A percentile compares a stretch with the other conserved stretches of the same genome.
Conservation (phyloP, 2,888 invertebrate genomes). For the Agonopterix alstromeriana region DNA sequence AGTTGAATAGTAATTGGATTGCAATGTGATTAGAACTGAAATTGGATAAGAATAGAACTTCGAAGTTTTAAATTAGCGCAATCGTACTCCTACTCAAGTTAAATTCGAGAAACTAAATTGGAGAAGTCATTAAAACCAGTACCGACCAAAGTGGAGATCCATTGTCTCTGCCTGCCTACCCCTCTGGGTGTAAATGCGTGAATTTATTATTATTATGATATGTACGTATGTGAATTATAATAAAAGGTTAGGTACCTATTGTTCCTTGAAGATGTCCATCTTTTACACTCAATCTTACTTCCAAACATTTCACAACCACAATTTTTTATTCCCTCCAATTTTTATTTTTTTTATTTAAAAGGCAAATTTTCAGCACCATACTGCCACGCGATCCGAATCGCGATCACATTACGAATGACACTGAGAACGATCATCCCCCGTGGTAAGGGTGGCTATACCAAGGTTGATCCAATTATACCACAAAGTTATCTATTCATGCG, state of each 20-base stretch:
- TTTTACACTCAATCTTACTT: constrained; percentile 75
- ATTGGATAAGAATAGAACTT: too few relatives aligned
- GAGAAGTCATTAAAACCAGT: too few relatives aligned
- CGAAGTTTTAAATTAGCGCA: too few relatives aligned
- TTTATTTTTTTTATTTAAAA: constrained; percentile 3
- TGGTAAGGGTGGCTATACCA: constrained; percentile 62
- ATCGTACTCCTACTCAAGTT: too few relatives aligned
- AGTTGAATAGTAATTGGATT: too few relatives aligned
- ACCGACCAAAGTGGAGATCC: too few relatives aligned
- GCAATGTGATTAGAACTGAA: too few relatives aligned
- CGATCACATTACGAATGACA: constrained; percentile 28
- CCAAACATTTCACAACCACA: constrained; percentile 68
- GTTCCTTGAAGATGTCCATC: constrained; percentile 65
- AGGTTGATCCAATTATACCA: constrained; percentile 69
- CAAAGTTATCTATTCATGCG: constrained; percentile 6
- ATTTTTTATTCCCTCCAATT: constrained; percentile 1
- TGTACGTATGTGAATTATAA: neutral
- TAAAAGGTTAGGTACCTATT: constrained; percentile 16
- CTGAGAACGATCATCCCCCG: constrained; percentile 36
- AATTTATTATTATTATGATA: neutral
- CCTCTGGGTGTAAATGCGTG: neutral
- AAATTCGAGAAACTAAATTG: too few relatives aligned
- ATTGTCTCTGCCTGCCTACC: neutral
- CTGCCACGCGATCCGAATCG: constrained; percentile 41
- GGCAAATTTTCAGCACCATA: constrained; percentile 7